These are phyloP conservation scores for Rhagium mordax DNA, from an alignment of 2,888 invertebrate species.

Conservation along the genomic window DNA sequence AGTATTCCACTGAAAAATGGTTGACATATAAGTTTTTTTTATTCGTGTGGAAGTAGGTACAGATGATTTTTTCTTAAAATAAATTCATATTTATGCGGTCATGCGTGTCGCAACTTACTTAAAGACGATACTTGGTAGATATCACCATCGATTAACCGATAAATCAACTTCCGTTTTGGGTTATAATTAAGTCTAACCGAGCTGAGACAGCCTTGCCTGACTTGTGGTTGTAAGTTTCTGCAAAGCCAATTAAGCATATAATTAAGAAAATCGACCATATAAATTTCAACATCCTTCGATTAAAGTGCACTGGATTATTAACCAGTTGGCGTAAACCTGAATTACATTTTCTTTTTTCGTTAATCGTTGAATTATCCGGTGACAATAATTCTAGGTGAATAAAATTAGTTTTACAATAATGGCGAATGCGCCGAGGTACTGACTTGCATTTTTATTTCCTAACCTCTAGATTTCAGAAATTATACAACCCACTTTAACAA, in stretches of 20 bases:
- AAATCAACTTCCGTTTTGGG: conserved; percentile 46
- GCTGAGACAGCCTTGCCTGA: conserved; percentile 43
- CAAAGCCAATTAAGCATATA: conserved; percentile 47
- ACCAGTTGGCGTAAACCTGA: background rate
- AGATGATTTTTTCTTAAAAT: no score
- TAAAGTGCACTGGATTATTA: background rate
- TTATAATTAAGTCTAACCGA: conserved; percentile 28
- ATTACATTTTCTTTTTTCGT: background rate
- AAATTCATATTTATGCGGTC: background rate
- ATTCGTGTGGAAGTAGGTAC: no score
- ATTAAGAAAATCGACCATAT: conserved; percentile 50
- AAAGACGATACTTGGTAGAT: background rate
- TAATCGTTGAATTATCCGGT: background rate
- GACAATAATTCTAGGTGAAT: background rate
- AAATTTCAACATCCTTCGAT: conserved; percentile 46
- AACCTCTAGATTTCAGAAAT: no score
- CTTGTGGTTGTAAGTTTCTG: conserved; percentile 41
- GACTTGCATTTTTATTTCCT: no score
- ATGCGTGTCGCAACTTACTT: background rate
- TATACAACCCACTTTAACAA: no score
- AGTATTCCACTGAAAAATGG: no score
- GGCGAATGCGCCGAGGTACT: background rate
- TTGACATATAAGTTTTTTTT: no score
- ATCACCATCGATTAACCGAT: conserved; percentile 41
- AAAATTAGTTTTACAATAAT: background rate